These are phyloP conservation scores for Sebastolobus alascanus DNA, from an alignment of 2,797 vertebrate genomes.

Conservation along the genomic window DNA sequence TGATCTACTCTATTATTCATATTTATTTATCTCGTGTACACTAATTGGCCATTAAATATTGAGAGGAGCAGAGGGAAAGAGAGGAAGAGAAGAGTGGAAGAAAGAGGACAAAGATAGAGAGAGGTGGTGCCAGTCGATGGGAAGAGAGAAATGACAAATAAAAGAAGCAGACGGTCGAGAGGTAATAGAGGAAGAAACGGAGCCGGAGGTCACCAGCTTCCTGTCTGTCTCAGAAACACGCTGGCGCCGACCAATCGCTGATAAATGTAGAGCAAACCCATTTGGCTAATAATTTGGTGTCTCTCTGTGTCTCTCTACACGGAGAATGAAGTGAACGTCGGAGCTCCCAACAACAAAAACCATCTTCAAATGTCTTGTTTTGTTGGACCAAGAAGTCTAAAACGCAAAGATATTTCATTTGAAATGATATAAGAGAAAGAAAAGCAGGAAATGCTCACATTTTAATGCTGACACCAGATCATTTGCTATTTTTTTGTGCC, in stretches of 20 bases:
- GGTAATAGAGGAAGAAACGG: neutral
- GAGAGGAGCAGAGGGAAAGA: neutral
- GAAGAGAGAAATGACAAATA: neutral
- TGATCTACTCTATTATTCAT: constrained; percentile 16
- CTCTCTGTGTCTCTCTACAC: neutral
- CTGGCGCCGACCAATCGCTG: constrained; percentile 2
- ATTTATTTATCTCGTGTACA: neutral
- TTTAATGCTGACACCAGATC: too few relatives aligned
- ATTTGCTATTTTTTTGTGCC: too few relatives aligned
- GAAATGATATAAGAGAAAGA: too few relatives aligned
- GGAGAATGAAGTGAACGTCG: neutral
- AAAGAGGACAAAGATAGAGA: too few relatives aligned
- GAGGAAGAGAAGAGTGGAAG: neutral
- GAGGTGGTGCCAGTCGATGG: neutral
- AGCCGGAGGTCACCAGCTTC: constrained; percentile 5
- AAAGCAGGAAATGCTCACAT: too few relatives aligned
- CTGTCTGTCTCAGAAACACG: neutral
- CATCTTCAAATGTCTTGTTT: neutral
- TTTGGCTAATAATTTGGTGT: constrained; percentile 28
- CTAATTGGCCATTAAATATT: constrained; percentile 32
- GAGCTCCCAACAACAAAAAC: neutral
- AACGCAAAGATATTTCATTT: neutral
- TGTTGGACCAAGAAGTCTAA: neutral
- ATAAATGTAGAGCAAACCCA: constrained; percentile 20
- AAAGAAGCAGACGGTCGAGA: neutral